phyloP scores from a whole-genome alignment of 2,797 vertebrate species.

The Cyclopterus lumpus region DNA sequence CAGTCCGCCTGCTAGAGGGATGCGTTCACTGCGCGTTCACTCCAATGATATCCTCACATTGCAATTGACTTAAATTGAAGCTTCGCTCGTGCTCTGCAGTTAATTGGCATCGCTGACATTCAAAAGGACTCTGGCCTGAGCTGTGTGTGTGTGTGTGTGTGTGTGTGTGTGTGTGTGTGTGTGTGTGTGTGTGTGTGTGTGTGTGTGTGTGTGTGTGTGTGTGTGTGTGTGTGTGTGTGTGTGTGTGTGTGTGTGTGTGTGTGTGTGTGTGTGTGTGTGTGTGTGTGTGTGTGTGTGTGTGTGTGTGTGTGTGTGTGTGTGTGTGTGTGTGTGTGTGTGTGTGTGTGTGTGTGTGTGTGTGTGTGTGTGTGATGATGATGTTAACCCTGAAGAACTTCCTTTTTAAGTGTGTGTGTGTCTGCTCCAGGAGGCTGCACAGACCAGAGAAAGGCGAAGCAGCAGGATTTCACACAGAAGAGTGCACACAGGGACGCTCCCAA shows the following conservation, averaged over 20 bases:
- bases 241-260: conserved; percentile 34
- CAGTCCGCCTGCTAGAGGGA: not conserved
- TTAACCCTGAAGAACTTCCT: conserved; percentile 24
- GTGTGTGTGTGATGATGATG: conserved; percentile 2
- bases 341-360: not conserved
- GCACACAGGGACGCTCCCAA: conserved; percentile 30
- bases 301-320: conserved; percentile 11
- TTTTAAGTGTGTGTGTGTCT: conserved; percentile 39
- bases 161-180: conserved; percentile 11
- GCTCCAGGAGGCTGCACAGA: conserved; percentile 29
- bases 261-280: conserved; percentile 24
- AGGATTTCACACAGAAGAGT: conserved; percentile 25
- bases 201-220: conserved; percentile 25
- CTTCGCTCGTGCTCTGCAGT: not conserved
- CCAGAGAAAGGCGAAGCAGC: not conserved
- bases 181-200: conserved; percentile 33
- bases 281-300: conserved; percentile 24
- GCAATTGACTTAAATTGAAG: not conserved
- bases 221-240: not conserved
- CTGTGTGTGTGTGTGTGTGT: conserved; percentile 18
- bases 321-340: conserved; percentile 31
- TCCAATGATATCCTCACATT: too few species aligned
- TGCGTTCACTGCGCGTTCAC: not conserved
- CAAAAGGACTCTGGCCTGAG: not conserved
- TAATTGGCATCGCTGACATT: not conserved